Conservation (phyloP, 2,888 invertebrate species). For the Andrena bucephala region DNA sequence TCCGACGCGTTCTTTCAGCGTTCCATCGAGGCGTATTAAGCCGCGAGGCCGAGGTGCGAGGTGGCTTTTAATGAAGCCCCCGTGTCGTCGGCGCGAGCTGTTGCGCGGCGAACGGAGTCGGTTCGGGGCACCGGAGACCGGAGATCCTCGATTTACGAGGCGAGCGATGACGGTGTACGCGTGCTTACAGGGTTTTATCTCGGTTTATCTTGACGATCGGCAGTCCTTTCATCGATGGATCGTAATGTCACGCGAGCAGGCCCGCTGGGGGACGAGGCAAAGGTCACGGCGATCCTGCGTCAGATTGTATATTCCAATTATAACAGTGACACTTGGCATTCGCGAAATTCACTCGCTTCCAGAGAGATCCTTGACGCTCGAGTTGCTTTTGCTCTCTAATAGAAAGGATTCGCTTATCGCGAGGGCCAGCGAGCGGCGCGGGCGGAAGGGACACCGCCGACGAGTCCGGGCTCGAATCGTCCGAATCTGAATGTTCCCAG, state of each 20-base stretch:
- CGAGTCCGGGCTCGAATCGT: constrained; percentile 18
- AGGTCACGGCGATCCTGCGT: background rate
- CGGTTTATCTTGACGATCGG: background rate
- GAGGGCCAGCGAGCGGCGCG: constrained; percentile 14
- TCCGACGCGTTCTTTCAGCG: constrained; percentile 48
- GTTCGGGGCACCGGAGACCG: background rate
- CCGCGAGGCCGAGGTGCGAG: constrained; percentile 8
- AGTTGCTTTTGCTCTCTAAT: constrained; percentile 11
- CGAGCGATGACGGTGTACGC: constrained; percentile 1
- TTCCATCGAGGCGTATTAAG: constrained; percentile 7
- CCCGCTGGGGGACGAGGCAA: background rate
- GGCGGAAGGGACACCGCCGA: constrained; percentile 15
- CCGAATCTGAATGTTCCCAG: constrained; percentile 5
- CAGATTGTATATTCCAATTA: background rate
- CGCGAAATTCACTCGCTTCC: background rate
- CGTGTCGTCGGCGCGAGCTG: background rate
- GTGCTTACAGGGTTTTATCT: background rate
- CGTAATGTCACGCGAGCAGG: constrained; percentile 13
- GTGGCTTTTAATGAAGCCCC: constrained; percentile 31
- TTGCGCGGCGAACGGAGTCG: background rate
- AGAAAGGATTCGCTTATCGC: constrained; percentile 23
- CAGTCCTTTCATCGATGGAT: constrained; percentile 14
- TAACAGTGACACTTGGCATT: background rate
- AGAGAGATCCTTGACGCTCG: background rate
- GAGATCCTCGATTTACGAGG: constrained; percentile 8